Evolutionary conservation across 1,140 invertebrate genomes (phyloP).

Genomic region (Bombus soroeensis): DNA sequence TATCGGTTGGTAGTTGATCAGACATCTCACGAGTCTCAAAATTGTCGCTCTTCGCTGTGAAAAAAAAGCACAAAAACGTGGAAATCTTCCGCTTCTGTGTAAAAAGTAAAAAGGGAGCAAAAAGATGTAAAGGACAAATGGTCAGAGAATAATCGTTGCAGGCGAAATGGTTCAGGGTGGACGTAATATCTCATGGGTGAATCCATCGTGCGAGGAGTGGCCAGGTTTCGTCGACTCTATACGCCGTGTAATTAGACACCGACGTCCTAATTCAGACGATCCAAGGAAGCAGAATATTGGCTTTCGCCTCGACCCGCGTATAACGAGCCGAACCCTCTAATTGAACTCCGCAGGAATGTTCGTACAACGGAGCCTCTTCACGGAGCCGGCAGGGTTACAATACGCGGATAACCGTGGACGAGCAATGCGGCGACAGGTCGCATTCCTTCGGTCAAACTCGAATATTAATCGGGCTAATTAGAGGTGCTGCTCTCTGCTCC

Average conservation of each 20-base stretch:
- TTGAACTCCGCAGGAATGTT: conserved; percentile 28
- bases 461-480: conserved; percentile 22
- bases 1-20: neutral
- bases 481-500: neutral
- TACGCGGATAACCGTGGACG: conserved; percentile 17
- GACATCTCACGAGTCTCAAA: accelerated
- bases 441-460: conserved; percentile 10
- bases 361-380: neutral
- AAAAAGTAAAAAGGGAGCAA: too few relatives aligned
- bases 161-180: neutral
- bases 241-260: conserved; percentile 24
- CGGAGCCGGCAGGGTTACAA: conserved; percentile 2
- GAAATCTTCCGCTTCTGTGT: neutral
- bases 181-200: neutral
- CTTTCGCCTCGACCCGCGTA: conserved; percentile 10
- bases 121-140: neutral
- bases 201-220: neutral
- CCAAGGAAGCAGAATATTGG: conserved; percentile 19
- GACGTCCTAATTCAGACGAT: conserved; percentile 19
- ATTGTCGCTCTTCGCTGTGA: too few relatives aligned
- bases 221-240: neutral
- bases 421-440: conserved; percentile 9
- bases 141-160: neutral
- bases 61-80: accelerated
- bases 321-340: conserved; percentile 28